phyloP scores from a whole-genome alignment of 2,888 invertebrate species.

The Euproctis similis region DNA sequence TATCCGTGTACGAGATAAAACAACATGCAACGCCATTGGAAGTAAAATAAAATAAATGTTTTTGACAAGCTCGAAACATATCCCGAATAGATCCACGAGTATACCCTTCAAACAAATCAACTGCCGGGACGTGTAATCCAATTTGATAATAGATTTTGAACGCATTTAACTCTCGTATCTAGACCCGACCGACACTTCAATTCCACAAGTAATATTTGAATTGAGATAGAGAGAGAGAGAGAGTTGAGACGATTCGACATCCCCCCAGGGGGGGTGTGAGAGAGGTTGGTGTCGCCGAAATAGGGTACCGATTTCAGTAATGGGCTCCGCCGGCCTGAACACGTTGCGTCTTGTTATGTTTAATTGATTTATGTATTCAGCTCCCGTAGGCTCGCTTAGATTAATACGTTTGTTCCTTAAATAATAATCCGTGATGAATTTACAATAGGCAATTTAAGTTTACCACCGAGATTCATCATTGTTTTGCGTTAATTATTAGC shows the following conservation, averaged over 20 bases:
- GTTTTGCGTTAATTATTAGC: too few species aligned
- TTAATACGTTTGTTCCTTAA: constrained; percentile 65
- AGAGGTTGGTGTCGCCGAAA: constrained; percentile 53
- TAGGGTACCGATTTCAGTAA: constrained; percentile 50
- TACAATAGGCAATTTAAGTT: too few species aligned
- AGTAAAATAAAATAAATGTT: too few species aligned
- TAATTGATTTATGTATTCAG: constrained; percentile 68
- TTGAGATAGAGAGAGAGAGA: constrained; percentile 50
- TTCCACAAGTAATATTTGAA: constrained; percentile 70
- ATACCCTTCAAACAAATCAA: too few species aligned
- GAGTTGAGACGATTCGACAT: constrained; percentile 44
- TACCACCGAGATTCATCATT: constrained; percentile 18
- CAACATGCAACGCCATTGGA: too few species aligned
- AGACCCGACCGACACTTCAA: constrained; percentile 48
- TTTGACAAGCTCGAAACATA: too few species aligned
- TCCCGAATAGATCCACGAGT: too few species aligned
- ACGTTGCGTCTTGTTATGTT: constrained; percentile 55
- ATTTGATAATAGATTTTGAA: constrained; percentile 25
- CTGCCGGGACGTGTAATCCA: constrained; percentile 17
- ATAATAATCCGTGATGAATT: constrained; percentile 57
- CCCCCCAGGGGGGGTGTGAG: too few species aligned
- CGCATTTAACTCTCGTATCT: constrained; percentile 23
- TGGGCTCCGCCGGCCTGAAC: constrained; percentile 56
- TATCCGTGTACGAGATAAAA: too few species aligned
- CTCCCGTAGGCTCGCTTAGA: constrained; percentile 43